phyloP scores from a whole-genome alignment of 2,113 vertebrate genomes.

The Rhodinocichla rosea region DNA sequence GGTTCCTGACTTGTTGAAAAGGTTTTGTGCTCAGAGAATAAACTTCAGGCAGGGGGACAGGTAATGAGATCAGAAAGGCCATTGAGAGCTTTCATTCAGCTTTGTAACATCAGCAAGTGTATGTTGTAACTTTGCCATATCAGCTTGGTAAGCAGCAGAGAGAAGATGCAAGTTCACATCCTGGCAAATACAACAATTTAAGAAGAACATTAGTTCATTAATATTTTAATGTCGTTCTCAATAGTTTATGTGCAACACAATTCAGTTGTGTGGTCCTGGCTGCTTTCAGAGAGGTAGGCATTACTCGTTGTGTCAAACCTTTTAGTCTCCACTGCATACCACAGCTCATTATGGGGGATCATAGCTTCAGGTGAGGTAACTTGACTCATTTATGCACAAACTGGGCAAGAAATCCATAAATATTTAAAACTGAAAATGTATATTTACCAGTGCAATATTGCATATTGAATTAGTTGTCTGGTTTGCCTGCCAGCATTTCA shows the following conservation, averaged over 20 bases:
- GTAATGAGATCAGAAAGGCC: not conserved
- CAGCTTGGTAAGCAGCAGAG: not conserved
- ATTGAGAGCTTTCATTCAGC: not conserved
- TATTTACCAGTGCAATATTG: conserved; percentile 55
- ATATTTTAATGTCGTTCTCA: conserved; percentile 32
- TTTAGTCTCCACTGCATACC: conserved; percentile 39
- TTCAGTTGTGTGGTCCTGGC: not conserved
- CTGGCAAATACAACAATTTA: not conserved
- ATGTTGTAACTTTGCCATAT: not conserved
- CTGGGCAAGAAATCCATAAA: conserved; percentile 37
- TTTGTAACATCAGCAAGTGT: not conserved
- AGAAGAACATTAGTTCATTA: not conserved
- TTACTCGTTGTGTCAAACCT: conserved; percentile 42
- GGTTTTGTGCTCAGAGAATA: not conserved
- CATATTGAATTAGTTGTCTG: conserved; percentile 12
- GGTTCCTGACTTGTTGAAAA: not conserved
- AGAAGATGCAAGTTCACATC: conserved; percentile 6
- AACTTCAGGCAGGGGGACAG: not conserved
- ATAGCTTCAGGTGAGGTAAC: conserved; percentile 58
- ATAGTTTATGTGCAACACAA: conserved; percentile 23
- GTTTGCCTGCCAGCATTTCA: conserved; percentile 23
- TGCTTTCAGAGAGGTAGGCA: conserved; percentile 12
- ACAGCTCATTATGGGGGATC: conserved; percentile 55
- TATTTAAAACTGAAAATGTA: conserved; percentile 55
- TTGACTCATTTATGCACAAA: conserved; percentile 40